Base-by-base conservation (phyloP, 2,113 vertebrate species). In the Apistogramma diplotaenia region DNA sequence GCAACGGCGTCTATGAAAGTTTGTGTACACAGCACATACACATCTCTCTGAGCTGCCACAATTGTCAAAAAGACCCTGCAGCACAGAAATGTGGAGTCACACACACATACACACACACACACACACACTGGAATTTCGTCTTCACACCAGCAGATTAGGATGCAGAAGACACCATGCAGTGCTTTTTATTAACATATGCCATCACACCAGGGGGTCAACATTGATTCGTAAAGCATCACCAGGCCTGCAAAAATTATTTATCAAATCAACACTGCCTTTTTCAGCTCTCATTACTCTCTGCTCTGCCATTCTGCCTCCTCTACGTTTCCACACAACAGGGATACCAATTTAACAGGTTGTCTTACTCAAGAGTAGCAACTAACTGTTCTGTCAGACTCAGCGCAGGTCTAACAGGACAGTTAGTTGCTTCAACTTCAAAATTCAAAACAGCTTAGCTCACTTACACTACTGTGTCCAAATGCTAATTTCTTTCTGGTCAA, bases 121-220 rank as follows among this genome's bases (percentile, higher is more conserved):
- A 19, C 40, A 74, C 13, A 58, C 53, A 56, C n/a, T 67, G 31
- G 27, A 37, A 76, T 89, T 80, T 73, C 11, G 79, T 85, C 82
- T 76, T 81, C 82, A 89, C 85, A 78, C 27, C 51, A 74, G 87
- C 81, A 84, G 76, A 93, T 93, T 91, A 91, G 78, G 85, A 90
- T 89, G 83, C 86, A 83, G 79, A 82, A 65, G 82, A 83, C 75
- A 9, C 89, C 88, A 79, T 78, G 87, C 67, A 5, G 87, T 4
- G 76, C 83, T 89, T 90, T 94, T 93, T 92, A 93, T 94, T 92
- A 93, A 86, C 88, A 89, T 92, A 90, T 92, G 88, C 90, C 84
- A 74, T 85, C 92, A 74, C 86, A 81, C 49, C 57, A 16, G 85
- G 87, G 86, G 78, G 85, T 83, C 81, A 61, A 54, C 75, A 21